Conservation (phyloP, 2,797 vertebrate genomes). For the Danio albolineatus region DNA sequence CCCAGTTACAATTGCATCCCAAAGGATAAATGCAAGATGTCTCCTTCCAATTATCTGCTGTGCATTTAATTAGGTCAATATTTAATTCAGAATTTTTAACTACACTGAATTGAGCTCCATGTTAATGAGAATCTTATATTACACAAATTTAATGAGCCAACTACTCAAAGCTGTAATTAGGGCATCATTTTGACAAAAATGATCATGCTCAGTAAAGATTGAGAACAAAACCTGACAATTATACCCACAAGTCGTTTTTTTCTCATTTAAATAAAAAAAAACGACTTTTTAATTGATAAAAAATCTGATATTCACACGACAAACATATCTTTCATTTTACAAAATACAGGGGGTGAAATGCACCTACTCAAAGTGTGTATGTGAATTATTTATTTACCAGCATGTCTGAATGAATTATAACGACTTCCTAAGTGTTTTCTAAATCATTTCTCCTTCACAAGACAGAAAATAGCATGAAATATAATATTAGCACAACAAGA, state of each 20-base stretch:
- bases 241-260: slow-evolving; percentile 27
- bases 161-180: slow-evolving; percentile 68
- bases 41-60: slow-evolving; percentile 44
- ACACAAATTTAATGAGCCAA: slow-evolving; percentile 70
- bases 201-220: slow-evolving; percentile 67
- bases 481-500: background rate
- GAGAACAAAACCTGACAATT: slow-evolving; percentile 66
- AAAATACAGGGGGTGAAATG: background rate
- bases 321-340: background rate
- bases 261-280: background rate
- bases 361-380: background rate
- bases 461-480: background rate
- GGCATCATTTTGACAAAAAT: slow-evolving; percentile 67
- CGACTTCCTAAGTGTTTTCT: background rate
- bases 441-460: background rate
- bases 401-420: slow-evolving; percentile 5
- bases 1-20: background rate
- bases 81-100: slow-evolving; percentile 54
- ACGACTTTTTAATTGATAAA: background rate
- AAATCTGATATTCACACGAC: background rate
- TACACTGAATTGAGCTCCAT: slow-evolving; percentile 52
- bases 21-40: slow-evolving; percentile 9
- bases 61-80: slow-evolving; percentile 52
- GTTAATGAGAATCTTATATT: slow-evolving; percentile 67
- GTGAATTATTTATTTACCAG: background rate